These are phyloP conservation scores for Australoheros facetus DNA, from an alignment of 2,797 vertebrate genomes.

Conservation along the genomic window DNA sequence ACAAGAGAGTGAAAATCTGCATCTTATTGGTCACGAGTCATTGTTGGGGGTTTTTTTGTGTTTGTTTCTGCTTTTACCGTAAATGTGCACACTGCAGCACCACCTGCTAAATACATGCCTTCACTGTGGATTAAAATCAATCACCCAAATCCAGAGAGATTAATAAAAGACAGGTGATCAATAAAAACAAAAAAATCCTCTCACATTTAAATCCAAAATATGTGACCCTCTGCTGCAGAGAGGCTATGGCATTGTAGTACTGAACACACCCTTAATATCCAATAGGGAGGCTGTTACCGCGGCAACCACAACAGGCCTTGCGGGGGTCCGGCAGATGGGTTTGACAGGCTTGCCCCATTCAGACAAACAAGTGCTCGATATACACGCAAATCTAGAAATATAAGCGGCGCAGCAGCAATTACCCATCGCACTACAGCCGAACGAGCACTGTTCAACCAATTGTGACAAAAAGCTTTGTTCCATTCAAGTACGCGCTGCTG, in stretches of 20 bases:
- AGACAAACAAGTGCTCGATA: constrained; percentile 13
- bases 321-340: constrained; percentile 53
- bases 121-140: neutral
- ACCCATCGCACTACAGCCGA: neutral
- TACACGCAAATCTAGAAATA: neutral
- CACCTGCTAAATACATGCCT: neutral
- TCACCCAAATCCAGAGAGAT: neutral
- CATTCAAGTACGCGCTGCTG: neutral
- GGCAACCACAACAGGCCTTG: constrained; percentile 61
- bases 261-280: constrained; percentile 52
- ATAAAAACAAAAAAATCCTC: neutral
- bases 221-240: neutral
- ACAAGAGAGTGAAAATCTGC: neutral
- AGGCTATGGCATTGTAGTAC: neutral
- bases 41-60: neutral
- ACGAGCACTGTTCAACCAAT: constrained; percentile 2
- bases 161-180: neutral
- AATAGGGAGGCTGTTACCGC: constrained; percentile 58
- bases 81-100: neutral
- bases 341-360: constrained; percentile 30
- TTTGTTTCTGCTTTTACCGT: neutral
- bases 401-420: neutral
- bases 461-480: constrained; percentile 16
- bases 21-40: neutral
- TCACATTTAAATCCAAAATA: neutral